Evolutionary conservation across 2,113 vertebrate species (phyloP).

Genomic region (Ceyx melanurus): DNA sequence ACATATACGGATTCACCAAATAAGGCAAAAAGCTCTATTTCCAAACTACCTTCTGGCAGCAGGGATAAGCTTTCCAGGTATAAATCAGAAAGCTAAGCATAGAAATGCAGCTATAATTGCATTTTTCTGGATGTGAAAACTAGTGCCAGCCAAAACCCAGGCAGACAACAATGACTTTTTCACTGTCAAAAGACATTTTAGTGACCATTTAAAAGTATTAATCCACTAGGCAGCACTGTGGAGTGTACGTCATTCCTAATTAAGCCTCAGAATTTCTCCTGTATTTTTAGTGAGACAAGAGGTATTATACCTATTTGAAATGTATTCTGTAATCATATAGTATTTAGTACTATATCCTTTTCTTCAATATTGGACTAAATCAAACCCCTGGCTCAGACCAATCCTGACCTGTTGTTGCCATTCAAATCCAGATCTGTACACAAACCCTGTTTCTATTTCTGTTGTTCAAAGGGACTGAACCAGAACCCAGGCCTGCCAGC

Average conservation of each 20-base stretch:
- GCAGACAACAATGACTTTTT: neutral
- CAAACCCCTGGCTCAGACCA: neutral
- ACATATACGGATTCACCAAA: neutral
- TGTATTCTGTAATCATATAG: neutral
- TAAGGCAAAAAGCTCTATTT: neutral
- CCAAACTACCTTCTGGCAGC: neutral
- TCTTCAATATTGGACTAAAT: neutral
- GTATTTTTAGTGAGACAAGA: neutral
- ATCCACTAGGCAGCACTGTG: neutral
- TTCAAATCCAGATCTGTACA: neutral
- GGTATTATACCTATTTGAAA: neutral
- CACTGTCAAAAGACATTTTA: neutral
- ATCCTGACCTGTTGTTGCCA: neutral
- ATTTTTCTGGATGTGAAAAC: neutral
- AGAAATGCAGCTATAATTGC: neutral
- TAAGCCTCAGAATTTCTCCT: neutral
- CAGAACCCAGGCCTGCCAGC: constrained; percentile 8
- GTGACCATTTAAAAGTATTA: neutral
- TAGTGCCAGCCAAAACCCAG: neutral
- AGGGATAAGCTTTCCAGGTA: neutral
- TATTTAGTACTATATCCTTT: neutral
- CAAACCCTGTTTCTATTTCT: neutral
- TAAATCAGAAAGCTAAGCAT: neutral
- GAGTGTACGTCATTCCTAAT: neutral
- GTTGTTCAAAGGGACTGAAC: constrained; percentile 1